phyloP scores from a whole-genome alignment of 1,140 invertebrate species.

The Nebria ingens region DNA sequence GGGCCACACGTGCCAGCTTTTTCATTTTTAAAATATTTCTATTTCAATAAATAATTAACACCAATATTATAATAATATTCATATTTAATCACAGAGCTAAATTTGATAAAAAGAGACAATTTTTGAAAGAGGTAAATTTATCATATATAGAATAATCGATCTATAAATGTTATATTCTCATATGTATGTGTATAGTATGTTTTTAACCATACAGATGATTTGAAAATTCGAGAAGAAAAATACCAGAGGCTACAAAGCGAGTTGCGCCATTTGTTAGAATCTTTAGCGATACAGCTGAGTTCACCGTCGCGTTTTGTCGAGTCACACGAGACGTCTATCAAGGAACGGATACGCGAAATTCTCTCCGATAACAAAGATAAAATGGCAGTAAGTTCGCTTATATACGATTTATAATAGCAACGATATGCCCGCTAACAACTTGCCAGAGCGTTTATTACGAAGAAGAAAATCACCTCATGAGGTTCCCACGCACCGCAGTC shows the following conservation, averaged over 20 bases:
- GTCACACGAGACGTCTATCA: slow-evolving; percentile 60
- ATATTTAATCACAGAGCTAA: background rate
- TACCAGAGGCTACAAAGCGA: slow-evolving; percentile 52
- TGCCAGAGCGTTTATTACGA: too few relatives aligned
- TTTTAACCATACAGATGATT: slow-evolving; percentile 45
- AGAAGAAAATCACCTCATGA: too few relatives aligned
- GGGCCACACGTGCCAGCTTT: background rate
- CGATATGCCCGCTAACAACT: too few relatives aligned
- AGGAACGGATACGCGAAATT: slow-evolving; percentile 63
- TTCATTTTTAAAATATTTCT: too few relatives aligned
- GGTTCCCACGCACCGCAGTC: too few relatives aligned
- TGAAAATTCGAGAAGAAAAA: slow-evolving; percentile 57
- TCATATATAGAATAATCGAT: background rate
- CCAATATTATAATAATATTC: background rate
- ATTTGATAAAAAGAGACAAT: too few relatives aligned
- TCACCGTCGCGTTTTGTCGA: slow-evolving; percentile 59
- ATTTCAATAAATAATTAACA: too few relatives aligned
- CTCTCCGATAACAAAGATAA: slow-evolving; percentile 65
- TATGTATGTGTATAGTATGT: background rate
- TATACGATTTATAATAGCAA: too few relatives aligned
- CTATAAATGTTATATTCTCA: background rate
- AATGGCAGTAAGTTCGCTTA: slow-evolving; percentile 53
- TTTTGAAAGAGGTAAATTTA: background rate
- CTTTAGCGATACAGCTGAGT: slow-evolving; percentile 54
- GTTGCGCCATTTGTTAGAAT: slow-evolving; percentile 52